These are phyloP conservation scores for Smithornis capensis DNA, from an alignment of 2,113 vertebrate species.

Conservation along the genomic window DNA sequence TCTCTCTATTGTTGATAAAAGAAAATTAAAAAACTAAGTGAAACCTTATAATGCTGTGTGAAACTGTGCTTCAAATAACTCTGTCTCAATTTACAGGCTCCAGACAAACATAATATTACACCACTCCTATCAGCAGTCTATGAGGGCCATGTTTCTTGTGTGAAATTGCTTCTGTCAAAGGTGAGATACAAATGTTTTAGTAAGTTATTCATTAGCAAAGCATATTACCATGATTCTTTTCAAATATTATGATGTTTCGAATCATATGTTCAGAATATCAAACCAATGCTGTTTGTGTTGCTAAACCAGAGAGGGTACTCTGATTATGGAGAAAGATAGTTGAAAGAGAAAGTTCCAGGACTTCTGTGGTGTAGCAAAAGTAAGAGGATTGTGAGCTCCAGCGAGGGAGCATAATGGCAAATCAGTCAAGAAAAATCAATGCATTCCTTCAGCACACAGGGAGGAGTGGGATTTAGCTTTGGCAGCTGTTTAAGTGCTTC, in stretches of 20 bases:
- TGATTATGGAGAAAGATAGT: neutral
- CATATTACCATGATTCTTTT: neutral
- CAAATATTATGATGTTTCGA: neutral
- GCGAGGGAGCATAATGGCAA: neutral
- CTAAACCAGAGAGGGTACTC: neutral
- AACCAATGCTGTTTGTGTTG: neutral
- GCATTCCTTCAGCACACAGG: neutral
- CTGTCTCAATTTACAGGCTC: constrained; percentile 77
- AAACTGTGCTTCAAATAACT: constrained; percentile 1
- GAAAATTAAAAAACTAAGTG: neutral
- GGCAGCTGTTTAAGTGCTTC: neutral
- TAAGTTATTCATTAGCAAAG: neutral
- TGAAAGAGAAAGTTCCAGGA: neutral
- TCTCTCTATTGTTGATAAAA: neutral
- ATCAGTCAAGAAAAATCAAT: neutral
- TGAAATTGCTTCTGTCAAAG: constrained; percentile 94
- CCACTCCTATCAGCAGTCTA: constrained; percentile 90
- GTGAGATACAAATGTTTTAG: constrained; percentile 67
- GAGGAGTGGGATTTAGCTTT: constrained; percentile 5
- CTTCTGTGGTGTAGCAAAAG: neutral
- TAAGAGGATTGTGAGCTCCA: neutral
- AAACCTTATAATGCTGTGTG: neutral
- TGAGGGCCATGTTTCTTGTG: constrained; percentile 87
- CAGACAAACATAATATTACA: constrained; percentile 91
- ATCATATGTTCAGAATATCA: neutral